A percentile compares a stretch with the other conserved stretches of the same genome.
Conservation (phyloP, 2,113 vertebrate genomes). For the Scartelaos histophorus region DNA sequence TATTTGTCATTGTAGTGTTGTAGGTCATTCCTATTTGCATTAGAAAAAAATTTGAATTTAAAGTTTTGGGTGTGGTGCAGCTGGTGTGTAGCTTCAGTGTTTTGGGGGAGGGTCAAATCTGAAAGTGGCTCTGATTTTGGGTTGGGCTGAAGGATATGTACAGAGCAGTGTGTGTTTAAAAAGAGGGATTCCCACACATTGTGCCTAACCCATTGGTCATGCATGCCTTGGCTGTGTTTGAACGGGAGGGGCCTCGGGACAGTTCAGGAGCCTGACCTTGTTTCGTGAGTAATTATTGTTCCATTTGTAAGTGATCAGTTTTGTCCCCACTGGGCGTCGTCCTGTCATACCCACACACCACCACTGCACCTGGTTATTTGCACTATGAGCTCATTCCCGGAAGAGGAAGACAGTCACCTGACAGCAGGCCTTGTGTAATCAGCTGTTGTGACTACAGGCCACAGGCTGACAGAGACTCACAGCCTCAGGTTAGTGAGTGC, state of each 20-base stretch:
- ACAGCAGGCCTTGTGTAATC: conserved; percentile 71
- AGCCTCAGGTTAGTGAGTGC: conserved; percentile 44
- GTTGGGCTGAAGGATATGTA: neutral
- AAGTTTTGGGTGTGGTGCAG: conserved; percentile 1
- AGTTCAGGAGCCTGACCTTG: conserved; percentile 11
- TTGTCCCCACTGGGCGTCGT: conserved; percentile 22
- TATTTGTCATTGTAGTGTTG: too few relatives aligned
- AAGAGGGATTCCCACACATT: conserved; percentile 30
- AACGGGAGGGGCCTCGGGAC: conserved; percentile 4
- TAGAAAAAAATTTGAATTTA: neutral
- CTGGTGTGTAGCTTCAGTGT: conserved; percentile 14
- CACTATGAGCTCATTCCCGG: conserved; percentile 72
- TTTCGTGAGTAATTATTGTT: conserved; percentile 10
- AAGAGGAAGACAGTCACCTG: conserved; percentile 68
- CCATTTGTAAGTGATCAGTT: conserved; percentile 9
- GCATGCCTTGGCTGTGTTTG: conserved; percentile 37
- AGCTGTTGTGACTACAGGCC: conserved; percentile 63
- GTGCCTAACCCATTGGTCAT: conserved; percentile 36
- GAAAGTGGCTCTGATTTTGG: conserved; percentile 4
- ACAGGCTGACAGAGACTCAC: conserved; percentile 20
- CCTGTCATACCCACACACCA: conserved; percentile 9
- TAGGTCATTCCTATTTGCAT: neutral
- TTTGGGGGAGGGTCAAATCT: neutral
- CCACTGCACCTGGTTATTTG: conserved; percentile 43
- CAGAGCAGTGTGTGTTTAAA: conserved; percentile 12